phyloP scores from a whole-genome alignment of 1,140 invertebrate genomes.

The Neodiprion pinetum region DNA sequence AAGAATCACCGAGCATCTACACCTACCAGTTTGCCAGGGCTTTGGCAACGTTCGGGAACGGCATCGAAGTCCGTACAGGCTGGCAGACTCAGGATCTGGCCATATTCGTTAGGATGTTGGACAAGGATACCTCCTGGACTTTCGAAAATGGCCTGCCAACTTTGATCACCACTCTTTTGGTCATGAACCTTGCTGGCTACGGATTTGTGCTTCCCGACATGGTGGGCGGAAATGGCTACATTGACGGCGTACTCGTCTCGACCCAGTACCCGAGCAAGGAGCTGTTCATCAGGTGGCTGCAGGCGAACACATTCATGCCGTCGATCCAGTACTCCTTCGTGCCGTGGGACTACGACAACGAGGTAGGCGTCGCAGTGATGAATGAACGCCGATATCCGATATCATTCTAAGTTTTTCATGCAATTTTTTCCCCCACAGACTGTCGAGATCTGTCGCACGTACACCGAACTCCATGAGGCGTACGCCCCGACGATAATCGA shows the following conservation, averaged over 20 bases:
- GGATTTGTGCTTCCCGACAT: slow-evolving; percentile 84
- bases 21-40: slow-evolving; percentile 31
- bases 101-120: slow-evolving; percentile 83
- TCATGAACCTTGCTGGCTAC: slow-evolving; percentile 80
- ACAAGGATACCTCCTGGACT: slow-evolving; percentile 80
- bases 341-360: slow-evolving; percentile 81
- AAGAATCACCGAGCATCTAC: slow-evolving; percentile 29
- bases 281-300: slow-evolving; percentile 84
- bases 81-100: slow-evolving; percentile 72
- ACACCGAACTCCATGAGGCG: slow-evolving; percentile 69
- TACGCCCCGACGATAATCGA: slow-evolving; percentile 68
- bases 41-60: slow-evolving; percentile 25
- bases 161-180: slow-evolving; percentile 76
- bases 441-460: slow-evolving; percentile 67
- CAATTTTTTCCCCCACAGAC: slow-evolving; percentile 48
- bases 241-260: slow-evolving; percentile 43
- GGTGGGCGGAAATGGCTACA: slow-evolving; percentile 84
- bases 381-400: background rate
- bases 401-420: background rate
- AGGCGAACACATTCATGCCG: slow-evolving; percentile 83
- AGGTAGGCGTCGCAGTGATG: slow-evolving; percentile 49
- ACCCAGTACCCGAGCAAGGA: slow-evolving; percentile 68
- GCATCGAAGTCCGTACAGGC: slow-evolving; percentile 46
- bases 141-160: slow-evolving; percentile 75
- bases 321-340: slow-evolving; percentile 81